Evolutionary conservation across 2,797 vertebrate genomes (phyloP).

Genomic region (Hozukius guyotensis): DNA sequence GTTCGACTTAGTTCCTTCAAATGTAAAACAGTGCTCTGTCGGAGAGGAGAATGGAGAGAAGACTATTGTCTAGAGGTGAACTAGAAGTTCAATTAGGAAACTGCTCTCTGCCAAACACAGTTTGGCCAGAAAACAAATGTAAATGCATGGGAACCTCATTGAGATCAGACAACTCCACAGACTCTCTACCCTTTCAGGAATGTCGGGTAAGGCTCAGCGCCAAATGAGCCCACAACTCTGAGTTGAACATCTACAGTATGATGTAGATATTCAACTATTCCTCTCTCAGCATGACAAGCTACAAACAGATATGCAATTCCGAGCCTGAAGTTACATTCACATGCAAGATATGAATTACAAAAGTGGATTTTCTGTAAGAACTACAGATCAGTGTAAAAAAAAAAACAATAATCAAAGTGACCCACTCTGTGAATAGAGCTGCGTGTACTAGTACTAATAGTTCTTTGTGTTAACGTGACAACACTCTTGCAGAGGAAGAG

Average conservation of each 20-base stretch:
- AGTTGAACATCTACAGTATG: constrained; percentile 29
- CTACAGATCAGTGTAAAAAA: background rate
- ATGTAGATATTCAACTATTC: constrained; percentile 38
- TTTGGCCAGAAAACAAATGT: constrained; percentile 63
- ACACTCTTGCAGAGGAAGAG: constrained; percentile 47
- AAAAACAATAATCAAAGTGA: background rate
- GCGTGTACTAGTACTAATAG: background rate
- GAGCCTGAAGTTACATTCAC: background rate
- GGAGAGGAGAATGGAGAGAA: constrained; percentile 5
- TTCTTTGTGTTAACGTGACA: background rate
- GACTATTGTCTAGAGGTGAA: constrained; percentile 36
- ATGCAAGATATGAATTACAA: background rate
- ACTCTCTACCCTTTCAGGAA: constrained; percentile 62
- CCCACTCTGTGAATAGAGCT: background rate
- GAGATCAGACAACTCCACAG: constrained; percentile 54
- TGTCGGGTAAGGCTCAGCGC: constrained; percentile 51
- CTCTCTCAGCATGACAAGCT: constrained; percentile 11
- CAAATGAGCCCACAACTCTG: constrained; percentile 51
- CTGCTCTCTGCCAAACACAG: constrained; percentile 37
- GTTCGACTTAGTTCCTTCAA: constrained; percentile 9
- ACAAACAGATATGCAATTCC: background rate
- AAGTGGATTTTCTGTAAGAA: background rate
- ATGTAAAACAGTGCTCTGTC: constrained; percentile 15
- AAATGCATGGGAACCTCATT: constrained; percentile 68
- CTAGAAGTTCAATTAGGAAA: constrained; percentile 43